A percentile compares a stretch with the other conserved stretches of the same genome.
These are phyloP conservation scores for Onychomys leucogaster DNA, from an alignment of 2,797 vertebrate genomes.

Conservation along the genomic window DNA sequence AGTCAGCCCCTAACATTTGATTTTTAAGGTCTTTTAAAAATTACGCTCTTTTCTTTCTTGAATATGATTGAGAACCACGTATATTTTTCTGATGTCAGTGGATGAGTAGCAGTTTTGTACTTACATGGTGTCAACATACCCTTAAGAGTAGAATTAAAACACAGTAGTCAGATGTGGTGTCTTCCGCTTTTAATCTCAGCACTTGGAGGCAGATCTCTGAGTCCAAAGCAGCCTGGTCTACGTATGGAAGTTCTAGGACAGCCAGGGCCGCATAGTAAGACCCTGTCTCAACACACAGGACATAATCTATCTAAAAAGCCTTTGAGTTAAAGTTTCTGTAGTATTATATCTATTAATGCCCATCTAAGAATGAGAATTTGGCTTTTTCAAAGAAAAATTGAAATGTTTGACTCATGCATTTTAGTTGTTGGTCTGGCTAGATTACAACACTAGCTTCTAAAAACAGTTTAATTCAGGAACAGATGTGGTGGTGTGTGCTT, in stretches of 20 bases:
- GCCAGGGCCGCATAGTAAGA: not conserved
- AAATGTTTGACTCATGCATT: not conserved
- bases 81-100: constrained; percentile 20
- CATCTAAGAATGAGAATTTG: constrained; percentile 35
- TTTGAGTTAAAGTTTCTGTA: not conserved
- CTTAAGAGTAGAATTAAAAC: constrained; percentile 27
- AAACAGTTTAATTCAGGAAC: not conserved
- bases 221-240: not conserved
- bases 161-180: not conserved
- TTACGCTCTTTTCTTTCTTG: constrained; percentile 13
- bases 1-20: constrained; percentile 26
- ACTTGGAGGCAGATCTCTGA: not conserved
- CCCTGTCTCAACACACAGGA: not conserved
- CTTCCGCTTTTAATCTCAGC: not conserved
- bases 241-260: not conserved
- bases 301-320: not conserved
- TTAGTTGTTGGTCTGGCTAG: constrained; percentile 6
- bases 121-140: not conserved
- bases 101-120: not conserved
- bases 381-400: not conserved
- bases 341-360: not conserved
- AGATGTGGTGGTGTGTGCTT: not conserved
- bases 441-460: not conserved
- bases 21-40: constrained; percentile 36
- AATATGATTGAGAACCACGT: constrained; percentile 17